Evolutionary conservation across 1,140 invertebrate genomes (phyloP).

Genomic region (Drosophila santomea): DNA sequence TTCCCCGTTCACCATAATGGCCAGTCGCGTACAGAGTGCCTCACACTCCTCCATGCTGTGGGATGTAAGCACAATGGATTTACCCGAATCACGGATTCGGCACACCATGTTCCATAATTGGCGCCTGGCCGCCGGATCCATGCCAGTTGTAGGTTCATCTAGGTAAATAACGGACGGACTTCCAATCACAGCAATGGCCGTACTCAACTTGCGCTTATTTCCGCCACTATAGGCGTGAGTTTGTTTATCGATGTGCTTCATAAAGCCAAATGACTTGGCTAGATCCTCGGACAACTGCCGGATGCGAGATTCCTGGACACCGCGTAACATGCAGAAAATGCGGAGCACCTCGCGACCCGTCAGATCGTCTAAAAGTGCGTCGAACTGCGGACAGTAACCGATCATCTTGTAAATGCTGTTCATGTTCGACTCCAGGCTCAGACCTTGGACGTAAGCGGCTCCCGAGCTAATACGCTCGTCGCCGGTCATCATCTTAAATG

Average conservation of each 20-base stretch:
- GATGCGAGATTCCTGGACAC: conserved; percentile 87
- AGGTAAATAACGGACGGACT: conserved; percentile 95
- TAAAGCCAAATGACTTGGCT: conserved; percentile 85
- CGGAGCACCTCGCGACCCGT: conserved; percentile 92
- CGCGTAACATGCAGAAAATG: conserved; percentile 91
- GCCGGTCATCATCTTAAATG: conserved; percentile 96
- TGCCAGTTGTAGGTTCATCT: conserved; percentile 93
- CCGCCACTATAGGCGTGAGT: conserved; percentile 93
- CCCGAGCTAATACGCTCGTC: conserved; percentile 87
- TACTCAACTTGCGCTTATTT: conserved; percentile 97
- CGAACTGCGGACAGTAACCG: conserved; percentile 94
- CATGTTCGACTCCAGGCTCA: conserved; percentile 86
- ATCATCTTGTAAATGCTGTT: conserved; percentile 87
- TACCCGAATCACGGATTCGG: conserved; percentile 87
- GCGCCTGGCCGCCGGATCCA: conserved; percentile 93
- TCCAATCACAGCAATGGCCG: conserved; percentile 96
- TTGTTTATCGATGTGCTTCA: conserved; percentile 85
- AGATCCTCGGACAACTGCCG: conserved; percentile 77
- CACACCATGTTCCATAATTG: conserved; percentile 91
- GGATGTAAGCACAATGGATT: conserved; percentile 91
- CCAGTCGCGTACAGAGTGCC: conserved; percentile 92
- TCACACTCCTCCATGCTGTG: conserved; percentile 96
- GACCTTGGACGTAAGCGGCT: conserved; percentile 86
- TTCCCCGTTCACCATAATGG: conserved; percentile 95
- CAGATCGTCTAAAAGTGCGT: conserved; percentile 92